These are phyloP conservation scores for Brenthis hecate DNA, from an alignment of 2,888 invertebrate genomes.

Conservation along the genomic window DNA sequence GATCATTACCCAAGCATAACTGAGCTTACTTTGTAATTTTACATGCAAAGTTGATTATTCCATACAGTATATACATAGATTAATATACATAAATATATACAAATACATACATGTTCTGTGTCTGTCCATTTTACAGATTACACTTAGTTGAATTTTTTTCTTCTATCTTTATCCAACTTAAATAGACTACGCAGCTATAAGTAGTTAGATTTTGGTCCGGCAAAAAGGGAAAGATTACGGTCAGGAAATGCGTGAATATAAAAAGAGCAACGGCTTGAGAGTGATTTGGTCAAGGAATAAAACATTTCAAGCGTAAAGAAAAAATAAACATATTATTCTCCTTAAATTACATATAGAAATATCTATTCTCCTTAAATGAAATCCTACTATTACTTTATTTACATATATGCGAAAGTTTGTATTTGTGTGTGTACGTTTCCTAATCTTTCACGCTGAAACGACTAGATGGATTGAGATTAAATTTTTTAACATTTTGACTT, in stretches of 20 bases:
- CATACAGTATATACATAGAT: too few species aligned
- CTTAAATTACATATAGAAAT: neutral
- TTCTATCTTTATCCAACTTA: conserved; percentile 15
- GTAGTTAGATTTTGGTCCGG: conserved; percentile 9
- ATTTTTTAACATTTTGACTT: too few species aligned
- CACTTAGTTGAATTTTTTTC: neutral
- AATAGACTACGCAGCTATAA: conserved; percentile 22
- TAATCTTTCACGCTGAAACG: too few species aligned
- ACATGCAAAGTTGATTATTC: too few species aligned
- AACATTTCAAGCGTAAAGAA: conserved; percentile 11
- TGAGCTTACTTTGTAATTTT: too few species aligned
- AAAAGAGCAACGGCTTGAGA: conserved; percentile 23
- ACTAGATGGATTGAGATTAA: too few species aligned
- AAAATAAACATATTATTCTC: neutral
- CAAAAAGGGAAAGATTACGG: conserved; percentile 26
- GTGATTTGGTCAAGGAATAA: conserved; percentile 25
- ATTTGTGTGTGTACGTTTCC: too few species aligned
- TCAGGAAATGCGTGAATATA: conserved; percentile 31
- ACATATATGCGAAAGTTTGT: too few species aligned
- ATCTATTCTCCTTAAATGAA: too few species aligned
- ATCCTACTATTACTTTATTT: too few species aligned
- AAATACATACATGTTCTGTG: neutral
- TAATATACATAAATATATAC: neutral
- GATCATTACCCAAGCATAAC: too few species aligned
- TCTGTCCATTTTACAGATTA: neutral